Percentiles rank a stretch among this genome's conserved stretches.
Evolutionary conservation across 2,888 invertebrate genomes (phyloP).

Genomic region (Calameuta filiformis): DNA sequence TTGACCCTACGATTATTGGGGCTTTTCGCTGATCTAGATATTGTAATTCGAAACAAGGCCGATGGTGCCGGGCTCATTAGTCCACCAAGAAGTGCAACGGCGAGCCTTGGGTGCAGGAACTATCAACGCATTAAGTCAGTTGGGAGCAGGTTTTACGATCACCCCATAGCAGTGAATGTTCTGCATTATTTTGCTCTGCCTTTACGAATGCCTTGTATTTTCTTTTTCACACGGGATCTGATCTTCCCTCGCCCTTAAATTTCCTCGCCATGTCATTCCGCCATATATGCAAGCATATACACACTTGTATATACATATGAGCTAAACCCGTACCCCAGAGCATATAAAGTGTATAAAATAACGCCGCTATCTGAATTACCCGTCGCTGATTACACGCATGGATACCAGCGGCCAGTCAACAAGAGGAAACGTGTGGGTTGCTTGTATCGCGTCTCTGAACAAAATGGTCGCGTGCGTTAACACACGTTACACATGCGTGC

Average conservation of each 20-base stretch:
- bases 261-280: neutral
- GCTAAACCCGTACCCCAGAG: neutral
- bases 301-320: neutral
- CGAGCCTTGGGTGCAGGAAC: constrained; percentile 39
- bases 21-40: constrained; percentile 5
- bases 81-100: constrained; percentile 16
- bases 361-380: constrained; percentile 54
- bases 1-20: neutral
- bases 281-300: neutral
- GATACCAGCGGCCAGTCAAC: constrained; percentile 1
- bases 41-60: constrained; percentile 40
- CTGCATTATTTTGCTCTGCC: constrained; percentile 53
- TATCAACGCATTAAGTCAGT: constrained; percentile 58
- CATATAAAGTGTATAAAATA: constrained; percentile 49
- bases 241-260: constrained; percentile 13
- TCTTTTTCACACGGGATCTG: constrained; percentile 19
- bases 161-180: constrained; percentile 42
- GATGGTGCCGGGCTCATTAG: constrained; percentile 45
- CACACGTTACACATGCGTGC: neutral
- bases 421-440: neutral
- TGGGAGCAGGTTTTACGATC: constrained; percentile 58
- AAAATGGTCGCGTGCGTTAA: neutral
- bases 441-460: neutral
- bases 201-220: constrained; percentile 20
- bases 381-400: constrained; percentile 37